phyloP scores from a whole-genome alignment of 1,140 invertebrate genomes.

The Mya arenaria region DNA sequence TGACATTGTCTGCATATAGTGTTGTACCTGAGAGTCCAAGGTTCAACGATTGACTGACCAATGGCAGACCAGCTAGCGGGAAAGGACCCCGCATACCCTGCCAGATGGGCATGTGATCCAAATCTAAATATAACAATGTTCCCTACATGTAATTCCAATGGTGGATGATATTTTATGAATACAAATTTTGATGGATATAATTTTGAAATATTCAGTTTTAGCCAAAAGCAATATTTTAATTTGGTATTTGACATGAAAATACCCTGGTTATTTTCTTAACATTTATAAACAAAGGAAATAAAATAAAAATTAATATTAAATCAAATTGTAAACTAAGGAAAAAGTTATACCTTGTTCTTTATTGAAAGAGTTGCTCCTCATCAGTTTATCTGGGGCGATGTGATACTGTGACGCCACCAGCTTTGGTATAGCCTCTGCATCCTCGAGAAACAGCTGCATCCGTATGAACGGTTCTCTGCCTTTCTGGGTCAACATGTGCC shows the following conservation, averaged over 20 bases:
- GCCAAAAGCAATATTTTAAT: no score
- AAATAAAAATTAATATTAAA: background rate
- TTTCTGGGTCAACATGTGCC: conserved; percentile 99
- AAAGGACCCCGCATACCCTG: conserved; percentile 31
- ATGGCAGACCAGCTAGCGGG: conserved; percentile 34
- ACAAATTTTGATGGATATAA: no score
- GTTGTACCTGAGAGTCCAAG: background rate
- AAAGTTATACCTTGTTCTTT: conserved; percentile 54
- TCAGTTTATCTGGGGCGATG: conserved; percentile 91
- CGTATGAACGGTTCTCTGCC: conserved; percentile 98
- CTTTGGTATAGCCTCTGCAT: conserved; percentile 98
- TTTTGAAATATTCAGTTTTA: no score
- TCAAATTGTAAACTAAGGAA: background rate
- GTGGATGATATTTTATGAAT: background rate
- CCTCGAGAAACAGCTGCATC: conserved; percentile 98
- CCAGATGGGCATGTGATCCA: conserved; percentile 17
- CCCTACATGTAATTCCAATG: background rate
- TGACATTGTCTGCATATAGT: no score
- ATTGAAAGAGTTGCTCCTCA: conserved; percentile 82
- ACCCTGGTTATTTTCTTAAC: background rate
- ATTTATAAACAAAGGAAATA: background rate
- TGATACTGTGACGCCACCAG: conserved; percentile 98
- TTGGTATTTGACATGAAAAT: conserved; percentile 5
- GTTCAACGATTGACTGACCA: conserved; percentile 30
- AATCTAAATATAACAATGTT: background rate